Conservation (phyloP, 2,113 vertebrate genomes). For the Protobothrops mucrosquamatus region DNA sequence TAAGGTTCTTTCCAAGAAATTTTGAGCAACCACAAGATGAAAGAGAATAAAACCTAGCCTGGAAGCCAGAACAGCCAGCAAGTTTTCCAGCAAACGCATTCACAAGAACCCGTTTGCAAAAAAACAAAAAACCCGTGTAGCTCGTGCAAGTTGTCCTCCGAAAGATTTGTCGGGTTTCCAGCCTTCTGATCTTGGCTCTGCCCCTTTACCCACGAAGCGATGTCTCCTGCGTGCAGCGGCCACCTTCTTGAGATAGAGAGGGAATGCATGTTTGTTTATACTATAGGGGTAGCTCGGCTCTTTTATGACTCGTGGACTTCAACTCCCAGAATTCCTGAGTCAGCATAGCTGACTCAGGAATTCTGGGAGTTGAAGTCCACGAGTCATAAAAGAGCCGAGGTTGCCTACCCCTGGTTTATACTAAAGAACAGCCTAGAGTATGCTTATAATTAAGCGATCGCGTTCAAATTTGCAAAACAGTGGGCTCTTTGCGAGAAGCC, state of each 20-base stretch:
- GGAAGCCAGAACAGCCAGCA: not conserved
- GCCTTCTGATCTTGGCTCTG: not conserved
- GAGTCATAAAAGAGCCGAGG: too few species aligned
- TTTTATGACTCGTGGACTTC: too few species aligned
- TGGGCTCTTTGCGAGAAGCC: not conserved
- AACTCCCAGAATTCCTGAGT: too few species aligned
- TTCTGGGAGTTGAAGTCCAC: too few species aligned
- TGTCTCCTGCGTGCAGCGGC: not conserved
- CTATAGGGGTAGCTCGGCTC: too few species aligned
- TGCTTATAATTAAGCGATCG: not conserved
- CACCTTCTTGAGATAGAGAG: not conserved
- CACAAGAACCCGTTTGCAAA: not conserved
- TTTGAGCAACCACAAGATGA: not conserved
- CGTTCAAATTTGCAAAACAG: not conserved
- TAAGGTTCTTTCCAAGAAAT: not conserved
- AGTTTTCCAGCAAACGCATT: not conserved
- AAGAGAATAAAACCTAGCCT: not conserved
- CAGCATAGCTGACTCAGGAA: too few species aligned
- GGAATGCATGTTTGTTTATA: not conserved
- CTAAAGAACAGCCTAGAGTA: not conserved
- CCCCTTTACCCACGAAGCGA: not conserved
- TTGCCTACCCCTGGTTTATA: too few species aligned
- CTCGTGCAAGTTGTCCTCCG: not conserved
- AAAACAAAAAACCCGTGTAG: not conserved
- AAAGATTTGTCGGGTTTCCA: not conserved